phyloP scores from a whole-genome alignment of 2,113 vertebrate genomes.

The Anguilla rostrata region DNA sequence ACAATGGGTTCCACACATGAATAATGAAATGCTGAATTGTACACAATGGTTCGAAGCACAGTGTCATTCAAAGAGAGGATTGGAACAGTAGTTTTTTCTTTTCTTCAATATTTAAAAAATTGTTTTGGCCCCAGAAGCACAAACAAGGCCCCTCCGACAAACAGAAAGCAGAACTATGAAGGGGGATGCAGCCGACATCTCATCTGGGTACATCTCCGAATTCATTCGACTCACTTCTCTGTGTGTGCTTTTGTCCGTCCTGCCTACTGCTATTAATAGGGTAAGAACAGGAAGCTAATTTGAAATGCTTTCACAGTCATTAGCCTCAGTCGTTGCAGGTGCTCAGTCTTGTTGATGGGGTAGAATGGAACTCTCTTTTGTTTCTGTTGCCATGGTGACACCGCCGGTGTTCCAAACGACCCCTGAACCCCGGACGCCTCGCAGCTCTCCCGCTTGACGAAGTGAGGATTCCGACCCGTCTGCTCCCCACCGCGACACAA shows the following conservation, averaged over 20 bases:
- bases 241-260: background rate
- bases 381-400: background rate
- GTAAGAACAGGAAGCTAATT: background rate
- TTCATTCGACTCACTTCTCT: background rate
- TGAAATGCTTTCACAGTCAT: background rate
- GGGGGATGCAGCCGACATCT: background rate
- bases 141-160: background rate
- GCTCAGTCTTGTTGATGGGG: background rate
- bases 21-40: too few species aligned
- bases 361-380: background rate
- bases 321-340: background rate
- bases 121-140: background rate
- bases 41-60: too few species aligned
- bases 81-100: background rate
- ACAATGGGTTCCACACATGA: too few species aligned
- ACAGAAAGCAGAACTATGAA: background rate
- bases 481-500: too few species aligned
- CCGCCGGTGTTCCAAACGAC: background rate
- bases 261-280: too few species aligned
- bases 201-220: background rate
- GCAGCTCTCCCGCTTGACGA: too few species aligned
- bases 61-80: too few species aligned
- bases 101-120: background rate
- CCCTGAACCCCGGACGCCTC: background rate
- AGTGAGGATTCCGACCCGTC: background rate